These are phyloP conservation scores for Oedothorax gibbosus DNA, from an alignment of 1,140 invertebrate genomes.

Conservation along the genomic window DNA sequence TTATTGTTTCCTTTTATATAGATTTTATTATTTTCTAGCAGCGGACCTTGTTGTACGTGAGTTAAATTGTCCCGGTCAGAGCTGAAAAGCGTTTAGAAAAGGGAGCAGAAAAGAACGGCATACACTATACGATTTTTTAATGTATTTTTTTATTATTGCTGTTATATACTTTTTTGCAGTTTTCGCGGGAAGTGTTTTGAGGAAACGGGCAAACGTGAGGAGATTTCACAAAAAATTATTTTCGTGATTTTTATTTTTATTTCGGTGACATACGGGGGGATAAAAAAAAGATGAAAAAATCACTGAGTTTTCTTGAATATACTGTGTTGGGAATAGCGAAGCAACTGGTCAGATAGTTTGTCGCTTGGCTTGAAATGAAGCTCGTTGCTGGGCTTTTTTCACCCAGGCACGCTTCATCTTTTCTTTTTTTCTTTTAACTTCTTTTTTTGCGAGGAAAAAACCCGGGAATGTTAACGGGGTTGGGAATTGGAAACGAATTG, in stretches of 20 bases:
- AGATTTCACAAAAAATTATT: slow-evolving; percentile 47
- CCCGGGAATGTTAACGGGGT: slow-evolving; percentile 29
- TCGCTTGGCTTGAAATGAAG: background rate
- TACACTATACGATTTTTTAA: background rate
- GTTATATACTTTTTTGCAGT: background rate
- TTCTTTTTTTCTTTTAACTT: background rate
- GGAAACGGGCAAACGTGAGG: slow-evolving; percentile 52
- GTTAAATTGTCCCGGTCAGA: slow-evolving; percentile 48
- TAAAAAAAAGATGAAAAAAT: slow-evolving; percentile 23
- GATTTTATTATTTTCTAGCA: slow-evolving; percentile 55
- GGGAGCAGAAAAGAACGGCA: background rate
- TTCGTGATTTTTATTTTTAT: slow-evolving; percentile 33
- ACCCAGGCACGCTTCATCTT: background rate
- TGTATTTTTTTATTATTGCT: background rate
- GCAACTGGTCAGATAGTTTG: slow-evolving; percentile 46
- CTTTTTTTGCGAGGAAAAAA: slow-evolving; percentile 1
- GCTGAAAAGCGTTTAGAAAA: background rate
- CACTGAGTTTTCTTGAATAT: slow-evolving; percentile 28
- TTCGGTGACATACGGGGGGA: slow-evolving; percentile 4
- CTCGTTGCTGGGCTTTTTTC: no score
- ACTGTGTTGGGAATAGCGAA: background rate
- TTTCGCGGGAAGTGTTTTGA: slow-evolving; percentile 17
- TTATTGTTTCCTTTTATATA: slow-evolving; percentile 21
- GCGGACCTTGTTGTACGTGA: slow-evolving; percentile 38
- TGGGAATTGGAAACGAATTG: slow-evolving; percentile 46